Base-by-base conservation (phyloP, 1,140 invertebrate species). In the Diprion similis region DNA sequence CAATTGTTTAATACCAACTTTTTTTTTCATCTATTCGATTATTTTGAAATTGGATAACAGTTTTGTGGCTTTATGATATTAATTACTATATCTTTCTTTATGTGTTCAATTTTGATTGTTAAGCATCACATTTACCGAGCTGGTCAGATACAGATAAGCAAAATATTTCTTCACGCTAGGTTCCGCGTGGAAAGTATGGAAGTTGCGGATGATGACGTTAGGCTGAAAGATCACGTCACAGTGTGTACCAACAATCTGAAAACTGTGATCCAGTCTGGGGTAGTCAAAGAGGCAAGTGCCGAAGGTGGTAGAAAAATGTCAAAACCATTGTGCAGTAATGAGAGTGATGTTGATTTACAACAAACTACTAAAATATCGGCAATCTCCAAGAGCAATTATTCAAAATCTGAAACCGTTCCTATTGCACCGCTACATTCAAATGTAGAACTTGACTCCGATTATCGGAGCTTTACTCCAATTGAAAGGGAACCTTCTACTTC, bases 141-240 rank as follows among this genome's bases (percentile, higher is more conserved):
- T 2, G 17, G 37, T 68, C 8, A 46, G 67, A 59, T 47, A 48
- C 71, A 10, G 51, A 73, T 64, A 19, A 66, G 19, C 9, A 72
- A 19, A 37, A 19, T 71, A 59, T 47, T 72, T 51, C 8, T n/a
- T 73, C 15, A 73, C 59, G 66, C 9, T 72, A 88, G 87, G 74
- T 88, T 88, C 37, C 78, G 85, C 1, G 87, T 88, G 0, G 86
- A 87, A 73, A 88, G 86, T 68, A 87, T 82, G 84, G 87, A 87
- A 46, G 84, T 87, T 24, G 71, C 83, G 1, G 85, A 87, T 1
- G 81, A 83, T 1, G 87, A 88, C n/a, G 86, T 86, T 0, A 81
- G 87, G 51, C 87, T 87, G 59, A 87, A 87, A 59, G 83, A 87
- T 45, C 71, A 71, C 0, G 78, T 75, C 59, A 75, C 71, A 1